A percentile compares a stretch with the other conserved stretches of the same genome.
Conservation (phyloP, 2,113 vertebrate genomes). For the Pelecanoides urinatrix region DNA sequence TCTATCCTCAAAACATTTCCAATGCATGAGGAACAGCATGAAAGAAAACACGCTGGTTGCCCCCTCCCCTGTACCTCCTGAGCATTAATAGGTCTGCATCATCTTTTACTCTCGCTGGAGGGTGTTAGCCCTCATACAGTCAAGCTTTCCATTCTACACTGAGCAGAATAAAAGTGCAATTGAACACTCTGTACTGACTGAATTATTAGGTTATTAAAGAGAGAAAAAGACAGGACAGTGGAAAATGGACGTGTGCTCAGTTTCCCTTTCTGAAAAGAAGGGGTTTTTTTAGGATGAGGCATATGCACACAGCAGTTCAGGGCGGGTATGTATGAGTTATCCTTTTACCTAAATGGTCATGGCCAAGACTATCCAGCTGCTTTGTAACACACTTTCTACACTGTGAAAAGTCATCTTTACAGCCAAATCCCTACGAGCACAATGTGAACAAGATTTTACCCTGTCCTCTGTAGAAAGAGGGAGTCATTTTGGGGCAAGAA, state of each 20-base stretch:
- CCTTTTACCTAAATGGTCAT: background rate
- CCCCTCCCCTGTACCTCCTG: background rate
- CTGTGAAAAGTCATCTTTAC: background rate
- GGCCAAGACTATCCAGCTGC: background rate
- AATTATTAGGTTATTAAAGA: background rate
- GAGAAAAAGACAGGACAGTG: background rate
- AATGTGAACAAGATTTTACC: background rate
- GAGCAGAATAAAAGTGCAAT: background rate
- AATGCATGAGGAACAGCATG: background rate
- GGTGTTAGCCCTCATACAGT: background rate
- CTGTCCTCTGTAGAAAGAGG: background rate
- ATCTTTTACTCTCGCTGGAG: background rate
- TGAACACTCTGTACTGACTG: background rate
- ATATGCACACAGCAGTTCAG: background rate
- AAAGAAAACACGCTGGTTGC: background rate
- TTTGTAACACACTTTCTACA: background rate
- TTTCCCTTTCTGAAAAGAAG: background rate
- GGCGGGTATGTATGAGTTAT: background rate
- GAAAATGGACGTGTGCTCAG: background rate
- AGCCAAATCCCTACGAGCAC: background rate
- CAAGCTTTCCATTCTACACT: background rate
- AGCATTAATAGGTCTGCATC: background rate
- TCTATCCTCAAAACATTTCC: background rate
- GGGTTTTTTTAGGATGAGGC: background rate
- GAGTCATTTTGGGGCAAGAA: background rate